Percentiles rank a stretch among this genome's conserved stretches.
These are phyloP conservation scores for Phylloscopus trochilus DNA, from an alignment of 2,113 vertebrate species.

Conservation along the genomic window DNA sequence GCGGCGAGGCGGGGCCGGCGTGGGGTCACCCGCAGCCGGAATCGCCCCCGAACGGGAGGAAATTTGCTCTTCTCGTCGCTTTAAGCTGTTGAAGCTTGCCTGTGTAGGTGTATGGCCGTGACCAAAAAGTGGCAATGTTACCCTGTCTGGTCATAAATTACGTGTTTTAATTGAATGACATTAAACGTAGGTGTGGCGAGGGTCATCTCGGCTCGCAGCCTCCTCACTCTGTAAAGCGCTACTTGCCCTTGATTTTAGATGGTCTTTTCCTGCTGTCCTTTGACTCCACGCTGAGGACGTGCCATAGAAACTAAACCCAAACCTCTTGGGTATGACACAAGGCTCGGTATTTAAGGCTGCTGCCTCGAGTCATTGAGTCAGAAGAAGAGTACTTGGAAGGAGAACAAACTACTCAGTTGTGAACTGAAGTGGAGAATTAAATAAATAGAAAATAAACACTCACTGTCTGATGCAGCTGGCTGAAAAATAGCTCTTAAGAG, in stretches of 20 bases:
- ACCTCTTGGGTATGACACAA: background rate
- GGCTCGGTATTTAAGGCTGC: background rate
- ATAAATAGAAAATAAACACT: background rate
- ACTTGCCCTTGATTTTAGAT: background rate
- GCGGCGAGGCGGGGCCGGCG: background rate
- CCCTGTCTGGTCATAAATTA: no score
- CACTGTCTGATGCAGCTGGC: background rate
- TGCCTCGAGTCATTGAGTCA: background rate
- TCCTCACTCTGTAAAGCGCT: background rate
- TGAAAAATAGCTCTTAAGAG: background rate
- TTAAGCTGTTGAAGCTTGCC: rapidly evolving
- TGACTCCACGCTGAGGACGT: background rate
- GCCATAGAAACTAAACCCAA: background rate
- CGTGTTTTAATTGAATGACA: background rate
- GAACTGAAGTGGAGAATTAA: background rate
- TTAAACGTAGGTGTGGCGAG: background rate
- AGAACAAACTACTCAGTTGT: background rate
- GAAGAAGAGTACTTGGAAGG: background rate
- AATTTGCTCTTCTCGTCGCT: rapidly evolving
- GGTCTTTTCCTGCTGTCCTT: background rate
- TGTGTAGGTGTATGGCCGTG: rapidly evolving
- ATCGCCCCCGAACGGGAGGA: background rate
- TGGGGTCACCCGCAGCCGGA: background rate
- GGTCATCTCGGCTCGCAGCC: background rate
- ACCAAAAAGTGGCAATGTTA: background rate